Conservation (phyloP, 2,113 vertebrate genomes). For the Seriola rivoliana region DNA sequence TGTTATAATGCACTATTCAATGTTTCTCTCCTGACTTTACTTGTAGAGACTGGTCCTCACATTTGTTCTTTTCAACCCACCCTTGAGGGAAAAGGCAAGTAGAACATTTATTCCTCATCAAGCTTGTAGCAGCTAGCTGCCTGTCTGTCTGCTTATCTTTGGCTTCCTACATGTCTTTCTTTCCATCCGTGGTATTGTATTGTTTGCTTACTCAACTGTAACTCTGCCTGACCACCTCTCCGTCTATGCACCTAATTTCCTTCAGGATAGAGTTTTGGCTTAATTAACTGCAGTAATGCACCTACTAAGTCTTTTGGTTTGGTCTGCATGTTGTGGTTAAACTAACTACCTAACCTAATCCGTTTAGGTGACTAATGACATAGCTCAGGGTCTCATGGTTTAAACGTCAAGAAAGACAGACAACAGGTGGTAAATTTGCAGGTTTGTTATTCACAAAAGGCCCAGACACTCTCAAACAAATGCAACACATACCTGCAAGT, state of each 20-base stretch:
- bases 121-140: conserved; percentile 62
- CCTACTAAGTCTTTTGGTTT: neutral
- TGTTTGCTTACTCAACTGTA: neutral
- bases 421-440: neutral
- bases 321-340: neutral
- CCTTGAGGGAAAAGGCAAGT: conserved; percentile 67
- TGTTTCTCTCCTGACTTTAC: conserved; percentile 54
- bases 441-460: neutral
- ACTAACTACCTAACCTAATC: neutral
- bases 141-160: conserved; percentile 31
- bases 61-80: conserved; percentile 67
- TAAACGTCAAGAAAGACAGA: conserved; percentile 13
- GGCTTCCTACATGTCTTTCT: conserved; percentile 5
- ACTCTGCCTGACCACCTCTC: neutral
- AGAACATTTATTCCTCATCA: conserved; percentile 70
- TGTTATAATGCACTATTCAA: conserved; percentile 55
- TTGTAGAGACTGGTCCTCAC: conserved; percentile 79
- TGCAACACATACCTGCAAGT: neutral
- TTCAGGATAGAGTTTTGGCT: neutral
- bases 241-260: neutral
- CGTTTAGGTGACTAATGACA: conserved; percentile 5
- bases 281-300: neutral
- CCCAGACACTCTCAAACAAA: neutral
- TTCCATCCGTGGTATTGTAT: neutral
- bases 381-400: conserved; percentile 20